A percentile compares a stretch with the other conserved stretches of the same genome.
Evolutionary conservation across 2,113 vertebrate genomes (phyloP).

Genomic region (Cynoglossus semilaevis): DNA sequence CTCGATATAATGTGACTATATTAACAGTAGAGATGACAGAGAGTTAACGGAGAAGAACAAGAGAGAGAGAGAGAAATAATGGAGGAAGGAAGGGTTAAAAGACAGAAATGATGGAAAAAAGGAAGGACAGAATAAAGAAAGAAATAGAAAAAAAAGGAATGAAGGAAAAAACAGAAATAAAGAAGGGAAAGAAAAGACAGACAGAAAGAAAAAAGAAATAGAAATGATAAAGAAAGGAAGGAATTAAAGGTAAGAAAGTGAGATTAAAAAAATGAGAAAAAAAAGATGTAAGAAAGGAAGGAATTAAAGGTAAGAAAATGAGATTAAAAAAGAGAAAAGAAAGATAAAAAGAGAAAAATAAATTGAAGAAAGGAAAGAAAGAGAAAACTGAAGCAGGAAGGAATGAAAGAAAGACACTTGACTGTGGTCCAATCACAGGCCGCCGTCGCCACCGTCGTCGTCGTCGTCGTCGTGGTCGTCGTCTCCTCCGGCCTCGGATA

Average conservation of each 20-base stretch:
- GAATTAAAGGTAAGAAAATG: not conserved
- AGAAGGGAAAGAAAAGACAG: not conserved
- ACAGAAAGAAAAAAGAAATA: slow-evolving; percentile 4
- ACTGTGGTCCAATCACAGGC: too few species aligned
- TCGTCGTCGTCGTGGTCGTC: too few species aligned
- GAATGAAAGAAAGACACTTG: not conserved
- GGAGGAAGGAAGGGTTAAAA: not conserved
- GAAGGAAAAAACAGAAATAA: not conserved
- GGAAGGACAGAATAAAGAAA: slow-evolving; percentile 7
- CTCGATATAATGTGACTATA: slow-evolving; percentile 40
- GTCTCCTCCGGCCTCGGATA: slow-evolving; percentile 56
- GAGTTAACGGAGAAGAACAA: slow-evolving; percentile 28
- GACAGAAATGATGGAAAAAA: not conserved
- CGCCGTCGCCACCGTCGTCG: slow-evolving; percentile 43
- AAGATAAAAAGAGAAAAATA: not conserved
- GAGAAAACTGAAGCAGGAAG: too few species aligned
- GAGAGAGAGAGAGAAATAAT: slow-evolving; percentile 1
- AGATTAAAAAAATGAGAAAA: not conserved
- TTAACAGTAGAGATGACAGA: slow-evolving; percentile 50
- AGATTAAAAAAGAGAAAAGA: slow-evolving; percentile 1
- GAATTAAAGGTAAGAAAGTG: not conserved
- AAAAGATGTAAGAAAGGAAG: slow-evolving; percentile 5
- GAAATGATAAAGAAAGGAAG: slow-evolving; percentile 12
- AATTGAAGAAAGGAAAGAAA: slow-evolving; percentile 3
- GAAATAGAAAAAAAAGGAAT: not conserved